A percentile compares a stretch with the other conserved stretches of the same genome.
Conservation (phyloP, 2,888 invertebrate species). For the Calliphora vomitoria region DNA sequence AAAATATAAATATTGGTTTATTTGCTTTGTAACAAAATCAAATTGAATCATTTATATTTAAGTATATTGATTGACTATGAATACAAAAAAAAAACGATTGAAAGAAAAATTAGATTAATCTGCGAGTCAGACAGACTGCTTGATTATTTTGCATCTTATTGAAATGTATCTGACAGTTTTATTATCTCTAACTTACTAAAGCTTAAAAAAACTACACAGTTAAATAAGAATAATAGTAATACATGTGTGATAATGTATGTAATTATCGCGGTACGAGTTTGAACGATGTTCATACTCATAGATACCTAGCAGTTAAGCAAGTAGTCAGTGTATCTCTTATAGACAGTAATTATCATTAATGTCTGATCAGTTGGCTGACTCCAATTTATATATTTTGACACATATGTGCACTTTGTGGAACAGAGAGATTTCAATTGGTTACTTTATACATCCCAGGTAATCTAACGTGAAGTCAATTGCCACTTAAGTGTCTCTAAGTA, state of each 20-base stretch:
- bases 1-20: background rate
- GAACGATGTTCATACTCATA: background rate
- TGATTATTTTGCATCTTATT: conserved; percentile 41
- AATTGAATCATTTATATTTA: background rate
- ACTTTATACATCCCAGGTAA: no score
- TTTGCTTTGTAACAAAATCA: conserved; percentile 1
- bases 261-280: background rate
- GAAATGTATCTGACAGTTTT: conserved; percentile 56
- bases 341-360: no score
- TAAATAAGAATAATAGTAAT: background rate
- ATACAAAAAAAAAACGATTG: background rate
- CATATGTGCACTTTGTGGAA: no score
- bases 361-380: no score
- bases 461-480: no score
- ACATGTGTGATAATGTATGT: background rate
- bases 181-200: conserved; percentile 23
- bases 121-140: background rate
- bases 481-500: no score
- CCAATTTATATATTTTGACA: no score
- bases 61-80: conserved; percentile 6
- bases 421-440: no score
- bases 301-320: no score
- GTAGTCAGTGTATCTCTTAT: no score
- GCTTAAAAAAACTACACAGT: background rate
- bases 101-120: conserved; percentile 21